Evolutionary conservation across 2,888 invertebrate species (phyloP).

Genomic region (Poecilus cupreus): DNA sequence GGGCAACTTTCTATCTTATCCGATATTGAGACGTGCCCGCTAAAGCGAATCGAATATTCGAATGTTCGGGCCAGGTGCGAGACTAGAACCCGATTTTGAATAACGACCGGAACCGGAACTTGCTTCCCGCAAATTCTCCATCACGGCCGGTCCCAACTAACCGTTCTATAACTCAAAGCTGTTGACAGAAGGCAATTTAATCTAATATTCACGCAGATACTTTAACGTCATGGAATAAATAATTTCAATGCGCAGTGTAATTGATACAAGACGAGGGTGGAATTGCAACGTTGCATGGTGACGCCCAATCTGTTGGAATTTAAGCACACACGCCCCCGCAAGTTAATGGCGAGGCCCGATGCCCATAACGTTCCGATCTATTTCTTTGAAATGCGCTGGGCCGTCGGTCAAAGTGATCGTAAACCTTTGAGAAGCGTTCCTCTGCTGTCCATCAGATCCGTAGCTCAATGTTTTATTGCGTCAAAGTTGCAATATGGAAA

Average conservation of each 20-base stretch:
- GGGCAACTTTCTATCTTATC: constrained; percentile 22
- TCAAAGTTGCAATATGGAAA: constrained; percentile 54
- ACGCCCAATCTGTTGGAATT: background rate
- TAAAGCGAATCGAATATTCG: constrained; percentile 16
- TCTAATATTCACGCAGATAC: constrained; percentile 47
- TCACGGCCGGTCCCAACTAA: constrained; percentile 49
- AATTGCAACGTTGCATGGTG: background rate
- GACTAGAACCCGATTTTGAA: constrained; percentile 48
- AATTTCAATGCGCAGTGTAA: constrained; percentile 8
- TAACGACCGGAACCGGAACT: constrained; percentile 47
- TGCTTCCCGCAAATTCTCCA: constrained; percentile 49
- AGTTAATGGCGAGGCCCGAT: background rate
- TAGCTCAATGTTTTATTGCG: constrained; percentile 42
- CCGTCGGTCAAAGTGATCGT: constrained; percentile 26
- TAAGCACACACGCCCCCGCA: background rate
- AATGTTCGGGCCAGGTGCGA: constrained; percentile 23
- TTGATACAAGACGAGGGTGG: background rate
- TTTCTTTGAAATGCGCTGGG: background rate
- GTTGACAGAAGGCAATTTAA: constrained; percentile 58
- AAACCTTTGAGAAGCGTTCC: constrained; percentile 19
- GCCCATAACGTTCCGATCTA: background rate
- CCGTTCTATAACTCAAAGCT: constrained; percentile 55
- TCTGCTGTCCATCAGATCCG: constrained; percentile 50
- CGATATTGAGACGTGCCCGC: background rate
- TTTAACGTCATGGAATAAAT: constrained; percentile 26